phyloP scores from a whole-genome alignment of 1,140 invertebrate genomes.

The Neoseiulus cucumeris region DNA sequence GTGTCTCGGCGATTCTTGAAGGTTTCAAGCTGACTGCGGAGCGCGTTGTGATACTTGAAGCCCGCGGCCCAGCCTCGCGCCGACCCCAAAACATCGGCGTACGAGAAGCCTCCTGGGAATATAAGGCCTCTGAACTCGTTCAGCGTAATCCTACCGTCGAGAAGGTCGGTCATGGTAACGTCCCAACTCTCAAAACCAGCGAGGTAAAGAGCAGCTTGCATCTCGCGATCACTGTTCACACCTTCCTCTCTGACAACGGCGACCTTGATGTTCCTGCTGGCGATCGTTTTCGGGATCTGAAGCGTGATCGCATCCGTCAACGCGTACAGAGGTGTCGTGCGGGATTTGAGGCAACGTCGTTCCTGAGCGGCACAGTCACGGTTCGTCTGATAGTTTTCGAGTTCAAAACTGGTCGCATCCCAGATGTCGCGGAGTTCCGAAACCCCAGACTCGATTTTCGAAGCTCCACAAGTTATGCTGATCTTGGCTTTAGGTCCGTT shows the following conservation, averaged over 20 bases:
- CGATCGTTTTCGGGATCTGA: neutral
- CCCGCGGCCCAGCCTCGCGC: constrained; percentile 93
- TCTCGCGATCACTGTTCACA: constrained; percentile 87
- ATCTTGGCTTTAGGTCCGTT: constrained; percentile 44
- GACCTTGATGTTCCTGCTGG: constrained; percentile 30
- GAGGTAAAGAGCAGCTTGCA: constrained; percentile 75
- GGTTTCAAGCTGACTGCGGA: constrained; percentile 46
- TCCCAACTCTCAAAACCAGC: constrained; percentile 80
- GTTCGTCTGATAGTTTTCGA: constrained; percentile 66
- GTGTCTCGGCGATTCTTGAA: constrained; percentile 54
- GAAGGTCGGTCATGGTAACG: constrained; percentile 70
- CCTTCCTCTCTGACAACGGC: constrained; percentile 91
- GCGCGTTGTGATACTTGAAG: constrained; percentile 44
- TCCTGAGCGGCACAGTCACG: constrained; percentile 55
- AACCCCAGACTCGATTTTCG: constrained; percentile 33
- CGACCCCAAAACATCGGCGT: constrained; percentile 87
- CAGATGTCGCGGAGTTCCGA: constrained; percentile 51
- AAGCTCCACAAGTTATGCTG: constrained; percentile 16
- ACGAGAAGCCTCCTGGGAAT: constrained; percentile 94
- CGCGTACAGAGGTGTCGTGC: constrained; percentile 28
- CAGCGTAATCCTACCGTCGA: constrained; percentile 43
- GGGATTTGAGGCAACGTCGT: constrained; percentile 17
- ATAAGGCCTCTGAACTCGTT: constrained; percentile 66
- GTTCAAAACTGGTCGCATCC: constrained; percentile 83
- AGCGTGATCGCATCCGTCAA: constrained; percentile 28